A percentile compares a stretch with the other conserved stretches of the same genome.
phyloP scores from a whole-genome alignment of 2,888 invertebrate species.

The Hyposoter didymator region DNA sequence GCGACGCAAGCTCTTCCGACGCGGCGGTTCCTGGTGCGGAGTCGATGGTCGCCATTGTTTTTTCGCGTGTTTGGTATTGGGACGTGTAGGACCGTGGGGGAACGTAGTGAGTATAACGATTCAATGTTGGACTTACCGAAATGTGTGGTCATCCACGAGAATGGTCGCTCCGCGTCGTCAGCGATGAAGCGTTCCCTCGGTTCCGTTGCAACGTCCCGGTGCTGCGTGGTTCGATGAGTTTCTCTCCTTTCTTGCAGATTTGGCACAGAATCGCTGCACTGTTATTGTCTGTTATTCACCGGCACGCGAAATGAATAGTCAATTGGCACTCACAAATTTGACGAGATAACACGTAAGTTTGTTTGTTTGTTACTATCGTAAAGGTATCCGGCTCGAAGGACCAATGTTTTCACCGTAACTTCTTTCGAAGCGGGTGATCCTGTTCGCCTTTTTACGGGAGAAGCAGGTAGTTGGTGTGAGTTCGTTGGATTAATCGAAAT shows the following conservation, averaged over 20 bases:
- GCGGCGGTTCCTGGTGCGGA: background rate
- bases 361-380: background rate
- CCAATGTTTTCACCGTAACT: constrained; percentile 4
- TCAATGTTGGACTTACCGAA: background rate
- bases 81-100: background rate
- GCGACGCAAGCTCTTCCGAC: background rate
- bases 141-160: background rate
- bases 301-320: background rate
- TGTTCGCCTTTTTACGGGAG: background rate
- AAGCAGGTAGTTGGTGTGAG: background rate
- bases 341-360: background rate
- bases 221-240: background rate
- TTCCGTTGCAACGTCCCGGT: background rate
- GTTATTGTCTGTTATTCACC: background rate
- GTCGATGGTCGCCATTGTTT: background rate
- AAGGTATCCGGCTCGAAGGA: constrained; percentile 34
- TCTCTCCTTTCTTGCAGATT: background rate
- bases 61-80: background rate
- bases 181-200: background rate
- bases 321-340: background rate
- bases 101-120: background rate
- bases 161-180: background rate
- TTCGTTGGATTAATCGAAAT: background rate
- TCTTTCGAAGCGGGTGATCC: background rate
- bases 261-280: background rate